Evolutionary conservation across 2,113 vertebrate species (phyloP), one percentile per base, ranked within the genome.

Genomic region (Gymnocephalus cernua): DNA sequence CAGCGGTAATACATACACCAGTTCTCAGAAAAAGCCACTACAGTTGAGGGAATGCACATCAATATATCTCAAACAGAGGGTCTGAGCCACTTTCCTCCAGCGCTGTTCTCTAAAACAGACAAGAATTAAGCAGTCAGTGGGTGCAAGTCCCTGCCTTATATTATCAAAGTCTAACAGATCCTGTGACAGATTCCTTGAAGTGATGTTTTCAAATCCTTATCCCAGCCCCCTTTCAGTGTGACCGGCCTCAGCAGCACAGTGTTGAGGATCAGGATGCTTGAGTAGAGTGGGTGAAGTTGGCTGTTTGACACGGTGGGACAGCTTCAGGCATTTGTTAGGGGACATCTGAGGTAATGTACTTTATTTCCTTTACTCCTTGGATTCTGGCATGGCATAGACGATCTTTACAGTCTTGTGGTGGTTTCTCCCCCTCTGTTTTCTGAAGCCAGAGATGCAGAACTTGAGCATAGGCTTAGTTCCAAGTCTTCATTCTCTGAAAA

Each of bases 141-240:
- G 11, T 25, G 48, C 19, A 32, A 19, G 57, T 56, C 23, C 9
- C 48, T 56, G 78, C 41, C 61, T 66, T 59, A 27, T 38, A n/a
- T 73, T 58, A 73, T 73, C 32, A 32, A 32, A 32, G 32, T 32
- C 32, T 32, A 61, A 73, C 27, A 48, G 27, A 56, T 50, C 59
- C 69, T 66, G 29, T 58, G 53, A 65, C 61, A 66, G 50, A 38
- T 12, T 73, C 18, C 51, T 74, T 74, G 51, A 73, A 80, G 51
- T 50, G 29, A 59, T 74, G n/a, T 67, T 50, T 73, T 74, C n/a
- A 58, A 38, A 50, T 29, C 29, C n/a, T 27, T 51, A 53, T 59
- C 9, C 9, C 44, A 45, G 32, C 64, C 35, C 35, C 25, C 35
- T 8, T 47, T 54, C 48, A 25, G 48, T 23, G 48, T 47, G 47